A percentile compares a stretch with the other conserved stretches of the same genome.
phyloP scores from a whole-genome alignment of 2,888 invertebrate species.

The Idaea aversata region DNA sequence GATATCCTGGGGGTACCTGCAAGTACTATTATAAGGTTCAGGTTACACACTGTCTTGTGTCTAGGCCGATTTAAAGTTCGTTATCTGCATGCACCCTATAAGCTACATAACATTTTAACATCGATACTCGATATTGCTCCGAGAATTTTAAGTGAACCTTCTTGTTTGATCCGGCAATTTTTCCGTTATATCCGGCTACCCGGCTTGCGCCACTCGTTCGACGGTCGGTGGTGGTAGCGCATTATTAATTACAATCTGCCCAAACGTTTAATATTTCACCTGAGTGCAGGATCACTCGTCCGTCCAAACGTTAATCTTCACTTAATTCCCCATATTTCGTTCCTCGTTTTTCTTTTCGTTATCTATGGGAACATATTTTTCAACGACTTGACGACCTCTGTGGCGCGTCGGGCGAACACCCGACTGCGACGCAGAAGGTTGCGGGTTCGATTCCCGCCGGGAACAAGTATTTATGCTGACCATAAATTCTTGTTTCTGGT shows the following conservation, averaged over 20 bases:
- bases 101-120: slow-evolving; percentile 48
- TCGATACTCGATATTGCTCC: slow-evolving; percentile 51
- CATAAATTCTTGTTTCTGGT: too few species aligned
- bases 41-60: neutral
- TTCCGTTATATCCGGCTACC: slow-evolving; percentile 64
- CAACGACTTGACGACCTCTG: too few species aligned
- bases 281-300: slow-evolving; percentile 62
- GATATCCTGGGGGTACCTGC: too few species aligned
- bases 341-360: neutral
- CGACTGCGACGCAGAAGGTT: too few species aligned
- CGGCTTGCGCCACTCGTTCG: slow-evolving; percentile 31
- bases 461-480: too few species aligned
- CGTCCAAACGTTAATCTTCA: slow-evolving; percentile 62
- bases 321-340: slow-evolving; percentile 69
- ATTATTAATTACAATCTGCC: slow-evolving; percentile 75
- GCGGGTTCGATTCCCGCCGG: too few species aligned
- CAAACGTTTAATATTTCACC: slow-evolving; percentile 73
- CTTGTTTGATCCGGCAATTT: slow-evolving; percentile 68
- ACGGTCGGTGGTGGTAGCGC: slow-evolving; percentile 51
- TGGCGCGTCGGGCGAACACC: too few species aligned
- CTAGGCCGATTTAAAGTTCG: neutral
- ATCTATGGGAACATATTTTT: slow-evolving; percentile 5
- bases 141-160: slow-evolving; percentile 56
- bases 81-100: slow-evolving; percentile 10
- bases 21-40: too few species aligned